Conservation (phyloP, 1,140 invertebrate species). For the Pentalonia nigronervosa region DNA sequence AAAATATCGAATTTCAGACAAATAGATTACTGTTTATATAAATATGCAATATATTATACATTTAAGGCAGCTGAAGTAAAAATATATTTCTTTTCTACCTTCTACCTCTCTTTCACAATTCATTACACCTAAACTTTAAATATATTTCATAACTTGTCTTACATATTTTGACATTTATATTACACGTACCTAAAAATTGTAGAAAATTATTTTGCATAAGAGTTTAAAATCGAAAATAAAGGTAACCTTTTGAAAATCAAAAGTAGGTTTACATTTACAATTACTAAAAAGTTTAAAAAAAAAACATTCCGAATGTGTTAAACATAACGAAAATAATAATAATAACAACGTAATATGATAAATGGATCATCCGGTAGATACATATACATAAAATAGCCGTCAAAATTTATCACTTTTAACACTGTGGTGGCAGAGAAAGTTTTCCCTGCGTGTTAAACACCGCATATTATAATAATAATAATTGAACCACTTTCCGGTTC, state of each 20-base stretch:
- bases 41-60: neutral
- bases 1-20: neutral
- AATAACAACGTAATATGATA: neutral
- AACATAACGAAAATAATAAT: neutral
- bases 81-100: neutral
- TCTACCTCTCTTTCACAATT: neutral
- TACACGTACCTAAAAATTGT: neutral
- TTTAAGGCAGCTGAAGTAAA: neutral
- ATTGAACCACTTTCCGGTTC: constrained; percentile 13
- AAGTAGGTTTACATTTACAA: neutral
- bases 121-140: neutral
- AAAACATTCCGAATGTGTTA: neutral
- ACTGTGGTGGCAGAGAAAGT: neutral
- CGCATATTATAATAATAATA: neutral
- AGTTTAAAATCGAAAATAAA: constrained; percentile 5
- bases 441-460: neutral
- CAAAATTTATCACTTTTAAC: constrained; percentile 11
- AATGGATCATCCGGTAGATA: neutral
- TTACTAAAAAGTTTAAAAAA: neutral
- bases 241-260: neutral
- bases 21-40: neutral
- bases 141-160: neutral
- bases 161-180: neutral
- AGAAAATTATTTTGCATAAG: neutral
- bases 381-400: neutral